Evolutionary conservation across 2,797 vertebrate genomes (phyloP).

Genomic region (Melanotaenia maccullochi): DNA sequence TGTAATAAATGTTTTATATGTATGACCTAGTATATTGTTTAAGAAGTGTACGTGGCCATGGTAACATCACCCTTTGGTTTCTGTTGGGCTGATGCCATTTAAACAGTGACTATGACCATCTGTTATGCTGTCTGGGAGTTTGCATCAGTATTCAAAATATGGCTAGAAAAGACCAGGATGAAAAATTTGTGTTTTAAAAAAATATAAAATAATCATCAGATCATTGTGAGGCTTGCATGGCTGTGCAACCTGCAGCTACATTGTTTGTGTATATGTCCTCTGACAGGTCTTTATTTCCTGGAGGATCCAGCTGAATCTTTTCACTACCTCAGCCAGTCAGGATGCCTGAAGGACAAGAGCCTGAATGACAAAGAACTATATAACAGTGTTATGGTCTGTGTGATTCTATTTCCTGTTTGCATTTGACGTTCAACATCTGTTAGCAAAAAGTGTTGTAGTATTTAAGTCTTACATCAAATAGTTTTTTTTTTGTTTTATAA

Average conservation of each 20-base stretch:
- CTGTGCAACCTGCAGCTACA: neutral
- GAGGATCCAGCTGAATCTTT: conserved; percentile 86
- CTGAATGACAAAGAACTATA: conserved; percentile 89
- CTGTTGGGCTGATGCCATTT: neutral
- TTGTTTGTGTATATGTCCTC: conserved; percentile 17
- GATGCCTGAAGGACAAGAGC: conserved; percentile 89
- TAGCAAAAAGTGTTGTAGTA: neutral
- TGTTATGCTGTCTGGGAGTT: neutral
- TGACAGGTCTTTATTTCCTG: conserved; percentile 83
- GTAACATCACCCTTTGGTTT: neutral
- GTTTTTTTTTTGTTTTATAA: no score
- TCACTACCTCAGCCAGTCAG: conserved; percentile 90
- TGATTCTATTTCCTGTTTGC: neutral
- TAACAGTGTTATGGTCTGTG: conserved; percentile 90
- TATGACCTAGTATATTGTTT: neutral
- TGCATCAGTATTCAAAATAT: neutral
- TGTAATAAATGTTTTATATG: neutral
- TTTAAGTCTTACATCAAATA: no score
- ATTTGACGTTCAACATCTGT: neutral
- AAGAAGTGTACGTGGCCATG: neutral
- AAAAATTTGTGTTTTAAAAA: neutral
- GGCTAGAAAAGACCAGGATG: neutral
- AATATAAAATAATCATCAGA: neutral
- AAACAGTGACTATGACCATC: neutral
- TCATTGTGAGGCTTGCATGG: neutral